These are phyloP conservation scores for Oplegnathus fasciatus DNA, from an alignment of 2,113 vertebrate genomes.

Conservation along the genomic window DNA sequence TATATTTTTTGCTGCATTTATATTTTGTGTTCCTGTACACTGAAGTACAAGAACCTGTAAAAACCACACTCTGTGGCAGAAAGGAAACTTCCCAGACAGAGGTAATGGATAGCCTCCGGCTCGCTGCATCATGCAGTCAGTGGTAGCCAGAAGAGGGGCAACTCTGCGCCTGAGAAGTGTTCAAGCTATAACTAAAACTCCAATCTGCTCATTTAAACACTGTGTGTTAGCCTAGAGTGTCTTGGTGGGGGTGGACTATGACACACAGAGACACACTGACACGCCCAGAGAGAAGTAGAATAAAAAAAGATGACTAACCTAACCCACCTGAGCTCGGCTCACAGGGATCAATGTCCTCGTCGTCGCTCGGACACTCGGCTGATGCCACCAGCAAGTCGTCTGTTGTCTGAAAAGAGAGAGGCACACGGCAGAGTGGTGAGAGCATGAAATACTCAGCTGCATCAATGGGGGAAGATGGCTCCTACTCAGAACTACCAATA, in stretches of 20 bases:
- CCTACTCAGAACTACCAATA: slow-evolving; percentile 45
- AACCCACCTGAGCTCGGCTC: slow-evolving; percentile 99
- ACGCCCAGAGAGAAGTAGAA: slow-evolving; percentile 88
- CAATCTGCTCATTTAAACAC: slow-evolving; percentile 50
- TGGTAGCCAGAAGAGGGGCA: not conserved
- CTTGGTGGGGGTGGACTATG: slow-evolving; percentile 51
- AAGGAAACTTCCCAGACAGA: slow-evolving; percentile 26
- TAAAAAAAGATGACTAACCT: slow-evolving; percentile 99
- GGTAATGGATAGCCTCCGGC: slow-evolving; percentile 28
- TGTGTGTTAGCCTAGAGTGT: slow-evolving; percentile 32
- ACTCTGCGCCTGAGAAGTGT: slow-evolving; percentile 28
- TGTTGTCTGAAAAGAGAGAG: slow-evolving; percentile 86
- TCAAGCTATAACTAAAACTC: slow-evolving; percentile 47
- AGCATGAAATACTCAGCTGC: slow-evolving; percentile 40
- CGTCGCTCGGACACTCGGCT: slow-evolving; percentile 97
- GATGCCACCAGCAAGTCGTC: slow-evolving; percentile 96
- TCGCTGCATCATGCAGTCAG: slow-evolving; percentile 4
- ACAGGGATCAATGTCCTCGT: slow-evolving; percentile 99
- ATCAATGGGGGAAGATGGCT: slow-evolving; percentile 43
- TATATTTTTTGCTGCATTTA: not conserved
- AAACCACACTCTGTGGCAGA: slow-evolving; percentile 7
- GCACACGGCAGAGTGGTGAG: slow-evolving; percentile 45
- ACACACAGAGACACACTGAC: slow-evolving; percentile 77
- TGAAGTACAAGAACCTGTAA: slow-evolving; percentile 38
- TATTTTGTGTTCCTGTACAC: not conserved